phyloP scores from a whole-genome alignment of 2,797 vertebrate genomes.

The Dipus sagitta region DNA sequence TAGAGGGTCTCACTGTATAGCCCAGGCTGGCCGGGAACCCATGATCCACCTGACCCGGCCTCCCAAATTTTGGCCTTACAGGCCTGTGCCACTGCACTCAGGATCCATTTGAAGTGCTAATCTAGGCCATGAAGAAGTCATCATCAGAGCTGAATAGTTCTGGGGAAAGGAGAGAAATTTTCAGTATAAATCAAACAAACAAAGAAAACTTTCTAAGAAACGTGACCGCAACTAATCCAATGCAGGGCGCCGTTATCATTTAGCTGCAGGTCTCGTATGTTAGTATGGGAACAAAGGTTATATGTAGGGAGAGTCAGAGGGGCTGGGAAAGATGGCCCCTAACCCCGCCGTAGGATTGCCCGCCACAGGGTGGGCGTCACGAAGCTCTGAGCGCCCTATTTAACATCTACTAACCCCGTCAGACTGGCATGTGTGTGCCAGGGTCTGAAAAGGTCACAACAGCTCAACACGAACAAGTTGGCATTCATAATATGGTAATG shows the following conservation, averaged over 20 bases:
- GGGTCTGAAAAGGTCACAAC: background rate
- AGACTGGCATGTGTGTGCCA: background rate
- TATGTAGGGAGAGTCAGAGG: background rate
- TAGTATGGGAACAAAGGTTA: background rate
- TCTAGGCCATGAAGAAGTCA: background rate
- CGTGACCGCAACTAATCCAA: background rate
- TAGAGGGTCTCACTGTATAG: background rate
- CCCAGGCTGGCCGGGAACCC: background rate
- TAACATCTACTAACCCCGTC: background rate
- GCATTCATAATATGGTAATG: background rate
- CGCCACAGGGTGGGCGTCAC: background rate
- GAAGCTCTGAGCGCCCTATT: background rate
- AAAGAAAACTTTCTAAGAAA: slow-evolving; percentile 21
- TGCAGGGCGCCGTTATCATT: background rate
- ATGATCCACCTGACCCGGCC: background rate
- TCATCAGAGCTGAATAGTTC: slow-evolving; percentile 48
- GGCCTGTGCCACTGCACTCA: background rate
- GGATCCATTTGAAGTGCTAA: slow-evolving; percentile 23
- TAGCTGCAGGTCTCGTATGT: background rate
- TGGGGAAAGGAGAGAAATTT: slow-evolving; percentile 1
- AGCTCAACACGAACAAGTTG: background rate
- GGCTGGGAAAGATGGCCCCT: background rate
- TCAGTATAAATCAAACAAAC: slow-evolving; percentile 11
- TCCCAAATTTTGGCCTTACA: background rate
- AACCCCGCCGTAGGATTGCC: background rate